Evolutionary conservation across 2,113 vertebrate genomes (phyloP).

Genomic region (Phrynosoma blainvillii): DNA sequence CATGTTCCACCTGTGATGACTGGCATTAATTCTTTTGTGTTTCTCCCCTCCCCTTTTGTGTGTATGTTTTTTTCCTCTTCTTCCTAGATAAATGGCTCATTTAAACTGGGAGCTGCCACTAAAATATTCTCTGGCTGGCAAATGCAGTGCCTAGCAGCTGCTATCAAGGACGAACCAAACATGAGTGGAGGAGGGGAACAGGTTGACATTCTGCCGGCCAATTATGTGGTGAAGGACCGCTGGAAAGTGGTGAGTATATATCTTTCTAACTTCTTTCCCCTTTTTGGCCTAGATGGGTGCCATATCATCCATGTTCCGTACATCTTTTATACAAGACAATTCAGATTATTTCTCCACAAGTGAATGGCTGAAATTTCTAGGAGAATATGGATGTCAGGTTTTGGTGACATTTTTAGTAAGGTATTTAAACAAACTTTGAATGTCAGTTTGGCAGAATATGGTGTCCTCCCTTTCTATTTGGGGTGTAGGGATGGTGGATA

Average conservation of each 20-base stretch:
- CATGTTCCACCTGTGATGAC: not conserved
- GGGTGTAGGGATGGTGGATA: not conserved
- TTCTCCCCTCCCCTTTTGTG: not conserved
- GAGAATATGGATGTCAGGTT: not conserved
- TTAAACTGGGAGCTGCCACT: slow-evolving; percentile 92
- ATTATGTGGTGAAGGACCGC: slow-evolving; percentile 97
- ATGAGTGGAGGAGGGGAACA: slow-evolving; percentile 97
- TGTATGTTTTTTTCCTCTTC: slow-evolving; percentile 16
- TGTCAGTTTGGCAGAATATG: not conserved
- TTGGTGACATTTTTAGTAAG: not conserved
- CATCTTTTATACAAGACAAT: not conserved
- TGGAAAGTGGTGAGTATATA: slow-evolving; percentile 97
- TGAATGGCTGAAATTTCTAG: not conserved
- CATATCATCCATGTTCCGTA: not conserved
- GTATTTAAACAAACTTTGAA: not conserved
- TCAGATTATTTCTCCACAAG: not conserved
- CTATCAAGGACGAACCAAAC: slow-evolving; percentile 95
- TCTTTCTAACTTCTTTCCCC: not conserved
- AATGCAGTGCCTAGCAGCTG: slow-evolving; percentile 97
- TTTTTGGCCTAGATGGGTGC: not conserved
- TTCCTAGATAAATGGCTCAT: slow-evolving; percentile 94
- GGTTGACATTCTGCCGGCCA: slow-evolving; percentile 96
- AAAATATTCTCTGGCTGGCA: slow-evolving; percentile 90
- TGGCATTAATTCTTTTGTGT: slow-evolving; percentile 56
- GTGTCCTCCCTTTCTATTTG: not conserved